Conservation (phyloP, 2,888 invertebrate genomes). For the Cheilosia vernalis region DNA sequence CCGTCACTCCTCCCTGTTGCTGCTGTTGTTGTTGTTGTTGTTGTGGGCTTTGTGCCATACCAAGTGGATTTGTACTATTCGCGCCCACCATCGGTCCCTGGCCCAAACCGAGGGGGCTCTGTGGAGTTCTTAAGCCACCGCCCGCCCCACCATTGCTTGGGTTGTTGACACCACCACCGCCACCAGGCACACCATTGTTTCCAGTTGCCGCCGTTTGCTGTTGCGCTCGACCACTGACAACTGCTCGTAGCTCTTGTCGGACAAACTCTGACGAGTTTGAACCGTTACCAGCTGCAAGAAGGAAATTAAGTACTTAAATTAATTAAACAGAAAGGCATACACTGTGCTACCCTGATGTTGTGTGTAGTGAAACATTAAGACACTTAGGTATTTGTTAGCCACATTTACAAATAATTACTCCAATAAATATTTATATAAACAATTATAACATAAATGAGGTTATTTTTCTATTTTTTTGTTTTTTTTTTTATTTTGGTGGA, state of each 20-base stretch:
- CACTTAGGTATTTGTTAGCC: slow-evolving; percentile 70
- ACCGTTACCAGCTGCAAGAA: slow-evolving; percentile 84
- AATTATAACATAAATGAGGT: slow-evolving; percentile 36
- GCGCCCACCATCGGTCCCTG: slow-evolving; percentile 81
- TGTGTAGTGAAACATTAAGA: slow-evolving; percentile 57
- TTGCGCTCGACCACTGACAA: slow-evolving; percentile 92
- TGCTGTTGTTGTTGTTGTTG: slow-evolving; percentile 70
- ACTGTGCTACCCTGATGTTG: background rate
- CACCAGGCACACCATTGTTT: slow-evolving; percentile 77
- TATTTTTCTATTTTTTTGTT: no score
- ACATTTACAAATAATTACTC: slow-evolving; percentile 62
- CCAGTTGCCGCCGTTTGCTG: slow-evolving; percentile 81
- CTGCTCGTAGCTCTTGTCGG: slow-evolving; percentile 94
- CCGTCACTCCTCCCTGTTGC: slow-evolving; percentile 70
- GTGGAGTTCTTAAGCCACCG: slow-evolving; percentile 79
- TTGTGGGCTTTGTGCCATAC: slow-evolving; percentile 76
- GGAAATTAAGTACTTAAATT: slow-evolving; percentile 74
- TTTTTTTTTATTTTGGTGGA: slow-evolving; percentile 48
- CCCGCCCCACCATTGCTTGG: slow-evolving; percentile 45
- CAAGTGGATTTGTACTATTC: slow-evolving; percentile 81
- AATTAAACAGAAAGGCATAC: slow-evolving; percentile 27
- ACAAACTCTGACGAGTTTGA: slow-evolving; percentile 93
- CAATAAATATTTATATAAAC: slow-evolving; percentile 38
- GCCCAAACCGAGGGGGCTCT: slow-evolving; percentile 81
- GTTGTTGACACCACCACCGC: slow-evolving; percentile 76